Percentiles rank a stretch among this genome's conserved stretches.
Conservation (phyloP, 2,888 invertebrate genomes). For the Idaea aversata region DNA sequence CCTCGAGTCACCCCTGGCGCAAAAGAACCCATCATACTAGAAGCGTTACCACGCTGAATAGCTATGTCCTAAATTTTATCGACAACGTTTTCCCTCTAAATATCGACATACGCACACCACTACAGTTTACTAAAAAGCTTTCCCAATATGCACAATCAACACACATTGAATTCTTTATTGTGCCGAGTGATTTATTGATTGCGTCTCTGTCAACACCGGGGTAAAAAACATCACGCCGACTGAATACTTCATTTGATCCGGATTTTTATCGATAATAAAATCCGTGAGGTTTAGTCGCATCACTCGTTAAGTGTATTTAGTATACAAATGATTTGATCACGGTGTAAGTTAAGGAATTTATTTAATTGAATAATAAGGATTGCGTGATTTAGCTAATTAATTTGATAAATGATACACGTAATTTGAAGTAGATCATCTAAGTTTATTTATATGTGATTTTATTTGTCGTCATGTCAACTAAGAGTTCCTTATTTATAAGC, state of each 20-base stretch:
- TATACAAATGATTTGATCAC: slow-evolving; percentile 64
- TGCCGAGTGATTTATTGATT: slow-evolving; percentile 78
- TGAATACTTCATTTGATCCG: slow-evolving; percentile 81
- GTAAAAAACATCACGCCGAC: slow-evolving; percentile 49
- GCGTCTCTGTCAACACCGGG: slow-evolving; percentile 77
- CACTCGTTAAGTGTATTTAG: slow-evolving; percentile 76
- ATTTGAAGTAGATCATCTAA: too few relatives aligned
- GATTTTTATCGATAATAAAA: slow-evolving; percentile 78
- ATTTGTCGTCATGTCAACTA: too few relatives aligned
- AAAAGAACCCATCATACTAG: too few relatives aligned
- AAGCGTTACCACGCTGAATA: too few relatives aligned
- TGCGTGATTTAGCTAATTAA: neutral
- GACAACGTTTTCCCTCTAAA: slow-evolving; percentile 37
- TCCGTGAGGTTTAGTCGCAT: slow-evolving; percentile 66
- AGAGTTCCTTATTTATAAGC: too few relatives aligned
- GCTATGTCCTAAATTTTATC: too few relatives aligned
- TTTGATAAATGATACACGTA: neutral
- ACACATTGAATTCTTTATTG: slow-evolving; percentile 78
- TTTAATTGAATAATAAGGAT: slow-evolving; percentile 12
- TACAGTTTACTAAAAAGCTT: slow-evolving; percentile 67
- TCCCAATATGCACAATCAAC: slow-evolving; percentile 78
- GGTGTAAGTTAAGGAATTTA: slow-evolving; percentile 26
- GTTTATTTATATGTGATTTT: too few relatives aligned
- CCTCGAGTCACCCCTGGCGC: too few relatives aligned
- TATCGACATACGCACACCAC: slow-evolving; percentile 38